Conservation (phyloP, 2,113 vertebrate genomes). For the Variabilichromis moorii region DNA sequence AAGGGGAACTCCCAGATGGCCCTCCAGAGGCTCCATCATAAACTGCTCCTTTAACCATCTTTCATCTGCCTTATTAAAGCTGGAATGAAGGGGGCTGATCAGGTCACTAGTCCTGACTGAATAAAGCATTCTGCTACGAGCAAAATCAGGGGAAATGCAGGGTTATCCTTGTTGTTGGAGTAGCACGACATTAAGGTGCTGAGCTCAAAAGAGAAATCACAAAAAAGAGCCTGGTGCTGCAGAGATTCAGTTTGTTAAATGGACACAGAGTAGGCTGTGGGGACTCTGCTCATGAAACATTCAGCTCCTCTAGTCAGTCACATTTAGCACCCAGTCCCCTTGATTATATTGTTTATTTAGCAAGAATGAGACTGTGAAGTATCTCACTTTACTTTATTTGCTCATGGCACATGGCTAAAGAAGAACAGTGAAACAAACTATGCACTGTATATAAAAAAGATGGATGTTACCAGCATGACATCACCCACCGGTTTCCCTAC, state of each 20-base stretch:
- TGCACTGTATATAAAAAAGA: not conserved
- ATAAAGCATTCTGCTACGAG: not conserved
- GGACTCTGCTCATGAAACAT: constrained; percentile 64
- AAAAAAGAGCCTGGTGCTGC: not conserved
- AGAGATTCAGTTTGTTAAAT: constrained; percentile 45
- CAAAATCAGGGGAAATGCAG: not conserved
- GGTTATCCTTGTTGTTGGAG: not conserved
- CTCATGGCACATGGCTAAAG: constrained; percentile 31
- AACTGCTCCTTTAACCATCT: constrained; percentile 30
- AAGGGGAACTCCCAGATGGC: constrained; percentile 2
- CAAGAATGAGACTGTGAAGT: not conserved
- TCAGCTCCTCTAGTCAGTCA: constrained; percentile 30
- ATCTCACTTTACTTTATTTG: constrained; percentile 31
- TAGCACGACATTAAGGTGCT: not conserved
- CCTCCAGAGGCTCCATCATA: not conserved
- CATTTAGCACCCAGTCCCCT: not conserved
- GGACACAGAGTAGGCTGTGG: constrained; percentile 41
- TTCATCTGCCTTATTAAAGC: constrained; percentile 27
- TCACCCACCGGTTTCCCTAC: not conserved
- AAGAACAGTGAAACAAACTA: constrained; percentile 9
- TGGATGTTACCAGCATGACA: not conserved
- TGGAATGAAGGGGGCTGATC: not conserved
- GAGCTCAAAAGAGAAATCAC: not conserved
- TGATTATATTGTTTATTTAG: constrained; percentile 55
- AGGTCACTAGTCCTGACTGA: not conserved